These are phyloP conservation scores for Odiellus spinosus DNA, from an alignment of 2,888 invertebrate genomes.

Conservation along the genomic window DNA sequence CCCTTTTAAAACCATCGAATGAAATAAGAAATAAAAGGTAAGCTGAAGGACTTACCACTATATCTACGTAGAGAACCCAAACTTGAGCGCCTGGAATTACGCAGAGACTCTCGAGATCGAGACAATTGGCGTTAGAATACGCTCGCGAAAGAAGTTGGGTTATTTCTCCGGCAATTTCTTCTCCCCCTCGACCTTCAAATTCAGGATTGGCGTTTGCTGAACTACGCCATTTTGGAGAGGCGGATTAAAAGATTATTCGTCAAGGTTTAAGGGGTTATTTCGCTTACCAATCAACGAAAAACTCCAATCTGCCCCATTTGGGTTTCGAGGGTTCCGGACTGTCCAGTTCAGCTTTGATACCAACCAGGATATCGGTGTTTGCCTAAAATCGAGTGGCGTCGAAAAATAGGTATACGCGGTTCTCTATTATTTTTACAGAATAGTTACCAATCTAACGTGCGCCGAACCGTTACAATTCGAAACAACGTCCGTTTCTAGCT, in stretches of 20 bases:
- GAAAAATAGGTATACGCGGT: background rate
- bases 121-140: conserved; percentile 57
- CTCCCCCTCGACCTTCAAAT: conserved; percentile 92
- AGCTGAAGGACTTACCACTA: conserved; percentile 51
- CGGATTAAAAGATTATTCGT: background rate
- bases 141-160: conserved; percentile 59
- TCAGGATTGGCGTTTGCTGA: conserved; percentile 93
- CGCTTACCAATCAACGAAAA: conserved; percentile 84
- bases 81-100: conserved; percentile 72
- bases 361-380: conserved; percentile 84
- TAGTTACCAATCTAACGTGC: conserved; percentile 47
- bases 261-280: background rate
- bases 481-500: conserved; percentile 67
- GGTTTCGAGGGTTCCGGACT: conserved; percentile 55
- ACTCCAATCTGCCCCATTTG: conserved; percentile 70
- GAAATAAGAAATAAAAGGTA: no score
- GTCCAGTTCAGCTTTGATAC: conserved; percentile 78
- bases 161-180: conserved; percentile 69
- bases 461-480: conserved; percentile 76
- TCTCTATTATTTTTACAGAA: no score
- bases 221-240: conserved; percentile 34
- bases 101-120: conserved; percentile 60
- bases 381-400: conserved; percentile 34
- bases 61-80: conserved; percentile 87
- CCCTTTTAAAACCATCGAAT: background rate